Conservation (phyloP, 2,888 invertebrate genomes). For the Microctonus brassicae region DNA sequence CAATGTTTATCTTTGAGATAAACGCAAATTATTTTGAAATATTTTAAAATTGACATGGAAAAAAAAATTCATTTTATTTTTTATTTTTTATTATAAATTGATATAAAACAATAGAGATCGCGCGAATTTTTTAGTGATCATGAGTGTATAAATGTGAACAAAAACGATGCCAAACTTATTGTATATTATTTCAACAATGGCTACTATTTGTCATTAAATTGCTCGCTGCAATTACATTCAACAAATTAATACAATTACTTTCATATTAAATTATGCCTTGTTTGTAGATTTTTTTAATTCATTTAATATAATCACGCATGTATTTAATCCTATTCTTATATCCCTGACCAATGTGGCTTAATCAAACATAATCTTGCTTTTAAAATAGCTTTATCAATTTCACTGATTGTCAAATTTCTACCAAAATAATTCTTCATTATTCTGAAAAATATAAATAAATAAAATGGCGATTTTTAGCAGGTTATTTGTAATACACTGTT, state of each 20-base stretch:
- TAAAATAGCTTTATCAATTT: background rate
- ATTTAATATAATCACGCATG: background rate
- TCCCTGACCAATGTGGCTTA: background rate
- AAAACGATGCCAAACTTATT: constrained; percentile 66
- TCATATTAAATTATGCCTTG: constrained; percentile 48
- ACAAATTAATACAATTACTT: constrained; percentile 55
- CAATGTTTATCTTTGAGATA: background rate
- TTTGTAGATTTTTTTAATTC: constrained; percentile 32
- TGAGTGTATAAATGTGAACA: constrained; percentile 61
- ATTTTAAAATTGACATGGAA: background rate
- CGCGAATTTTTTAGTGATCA: constrained; percentile 45
- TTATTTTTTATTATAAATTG: constrained; percentile 1
- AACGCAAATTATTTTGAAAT: constrained; percentile 4
- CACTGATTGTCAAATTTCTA: background rate
- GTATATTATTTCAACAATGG: constrained; percentile 56
- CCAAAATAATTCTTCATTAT: background rate
- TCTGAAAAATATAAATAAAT: too few species aligned
- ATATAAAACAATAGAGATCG: background rate
- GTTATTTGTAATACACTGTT: too few species aligned
- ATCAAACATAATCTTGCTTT: background rate
- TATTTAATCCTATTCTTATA: constrained; percentile 13
- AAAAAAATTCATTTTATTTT: background rate
- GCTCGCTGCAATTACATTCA: constrained; percentile 49
- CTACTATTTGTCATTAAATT: constrained; percentile 47
- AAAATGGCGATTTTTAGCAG: too few species aligned